Conservation (phyloP, 2,113 vertebrate genomes). For the Erinaceus europaeus region DNA sequence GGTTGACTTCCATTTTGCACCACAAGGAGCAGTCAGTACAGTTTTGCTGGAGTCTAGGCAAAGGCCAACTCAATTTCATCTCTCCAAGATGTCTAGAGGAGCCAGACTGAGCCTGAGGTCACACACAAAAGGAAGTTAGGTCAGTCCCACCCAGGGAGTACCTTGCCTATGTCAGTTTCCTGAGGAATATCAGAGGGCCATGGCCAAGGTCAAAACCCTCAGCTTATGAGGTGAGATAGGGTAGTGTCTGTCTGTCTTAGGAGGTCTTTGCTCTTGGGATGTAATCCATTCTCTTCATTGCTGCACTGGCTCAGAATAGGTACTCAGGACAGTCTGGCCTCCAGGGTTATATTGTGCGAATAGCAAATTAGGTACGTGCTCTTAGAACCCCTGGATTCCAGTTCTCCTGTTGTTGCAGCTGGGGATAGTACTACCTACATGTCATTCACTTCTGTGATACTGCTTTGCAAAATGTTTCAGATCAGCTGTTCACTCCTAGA, state of each 20-base stretch:
- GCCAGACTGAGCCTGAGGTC: too few species aligned
- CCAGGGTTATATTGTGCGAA: not conserved
- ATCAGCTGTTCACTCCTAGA: fast-evolving
- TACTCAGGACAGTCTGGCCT: not conserved
- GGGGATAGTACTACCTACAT: fast-evolving
- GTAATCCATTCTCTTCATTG: not conserved
- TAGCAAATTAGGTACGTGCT: fast-evolving
- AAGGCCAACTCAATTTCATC: not conserved
- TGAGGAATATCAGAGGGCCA: not conserved
- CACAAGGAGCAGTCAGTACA: fast-evolving
- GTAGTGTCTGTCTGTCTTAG: not conserved
- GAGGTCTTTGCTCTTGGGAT: not conserved
- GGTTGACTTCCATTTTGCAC: not conserved
- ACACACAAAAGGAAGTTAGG: fast-evolving
- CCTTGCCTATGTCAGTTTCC: not conserved
- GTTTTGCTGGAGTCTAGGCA: fast-evolving
- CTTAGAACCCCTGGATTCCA: not conserved
- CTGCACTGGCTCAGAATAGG: not conserved
- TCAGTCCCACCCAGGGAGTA: not conserved
- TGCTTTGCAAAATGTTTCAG: not conserved
- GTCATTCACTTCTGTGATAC: not conserved
- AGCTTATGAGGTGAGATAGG: not conserved
- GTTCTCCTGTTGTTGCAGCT: fast-evolving
- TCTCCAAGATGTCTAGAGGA: not conserved
- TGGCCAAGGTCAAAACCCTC: too few species aligned